phyloP scores from a whole-genome alignment of 35 echinoderm and acorn worm species.

The Heliocidaris erythrogramma region DNA sequence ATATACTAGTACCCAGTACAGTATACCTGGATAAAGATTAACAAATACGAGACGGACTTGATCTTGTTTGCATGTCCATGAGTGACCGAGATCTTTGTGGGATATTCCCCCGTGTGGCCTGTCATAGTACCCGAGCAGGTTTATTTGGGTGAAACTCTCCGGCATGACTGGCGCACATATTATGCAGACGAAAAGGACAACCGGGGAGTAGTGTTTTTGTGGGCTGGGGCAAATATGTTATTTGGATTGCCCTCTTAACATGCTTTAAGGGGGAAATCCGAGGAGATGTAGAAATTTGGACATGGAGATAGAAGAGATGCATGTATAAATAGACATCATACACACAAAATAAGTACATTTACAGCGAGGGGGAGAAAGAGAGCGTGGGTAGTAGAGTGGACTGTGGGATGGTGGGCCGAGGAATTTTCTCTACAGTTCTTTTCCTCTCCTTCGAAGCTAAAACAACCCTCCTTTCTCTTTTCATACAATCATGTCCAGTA shows the following conservation, averaged over 20 bases:
- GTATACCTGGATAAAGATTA: conserved; percentile 4
- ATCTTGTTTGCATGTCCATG: conserved; percentile 1
- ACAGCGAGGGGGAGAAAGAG: background rate
- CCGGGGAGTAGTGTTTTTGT: background rate
- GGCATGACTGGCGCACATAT: background rate
- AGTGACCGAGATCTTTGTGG: background rate
- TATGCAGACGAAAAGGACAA: background rate
- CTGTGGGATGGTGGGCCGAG: background rate
- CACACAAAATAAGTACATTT: background rate
- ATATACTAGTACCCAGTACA: background rate
- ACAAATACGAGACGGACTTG: conserved; percentile 8
- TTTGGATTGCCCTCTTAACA: background rate
- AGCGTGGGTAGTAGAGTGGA: background rate
- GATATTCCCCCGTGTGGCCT: conserved; percentile 7
- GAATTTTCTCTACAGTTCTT: background rate
- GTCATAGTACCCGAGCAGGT: background rate
- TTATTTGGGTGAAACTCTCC: background rate
- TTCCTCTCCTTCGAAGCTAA: background rate
- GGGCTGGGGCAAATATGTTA: background rate
- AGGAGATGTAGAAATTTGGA: background rate
- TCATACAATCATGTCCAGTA: background rate
- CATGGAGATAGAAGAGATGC: background rate
- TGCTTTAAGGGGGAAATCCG: background rate
- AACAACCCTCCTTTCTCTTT: background rate
- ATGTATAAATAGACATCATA: background rate